Conservation (phyloP, 2,113 vertebrate genomes). For the Cynopterus brachyotis region DNA sequence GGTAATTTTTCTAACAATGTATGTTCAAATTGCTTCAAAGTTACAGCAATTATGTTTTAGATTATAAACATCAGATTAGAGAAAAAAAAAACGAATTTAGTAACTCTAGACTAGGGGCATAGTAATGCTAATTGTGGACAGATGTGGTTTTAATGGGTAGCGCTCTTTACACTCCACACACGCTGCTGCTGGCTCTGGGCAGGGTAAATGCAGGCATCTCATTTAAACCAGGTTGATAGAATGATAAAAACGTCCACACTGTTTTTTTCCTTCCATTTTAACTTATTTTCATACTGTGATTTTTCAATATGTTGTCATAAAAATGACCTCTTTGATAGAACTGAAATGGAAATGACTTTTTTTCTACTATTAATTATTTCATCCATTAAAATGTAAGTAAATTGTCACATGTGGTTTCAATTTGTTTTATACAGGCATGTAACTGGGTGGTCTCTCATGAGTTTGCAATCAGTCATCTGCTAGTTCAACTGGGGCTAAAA, state of each 20-base stretch:
- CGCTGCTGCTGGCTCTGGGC: not conserved
- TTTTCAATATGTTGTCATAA: not conserved
- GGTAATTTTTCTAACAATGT: conserved; percentile 60
- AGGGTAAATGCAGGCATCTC: not conserved
- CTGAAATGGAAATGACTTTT: not conserved
- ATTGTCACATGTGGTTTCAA: not conserved
- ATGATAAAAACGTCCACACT: not conserved
- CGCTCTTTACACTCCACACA: not conserved
- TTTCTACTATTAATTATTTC: not conserved
- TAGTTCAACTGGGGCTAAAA: not conserved
- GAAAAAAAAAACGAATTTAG: conserved; percentile 33
- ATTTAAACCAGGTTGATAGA: not conserved
- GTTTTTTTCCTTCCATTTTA: not conserved
- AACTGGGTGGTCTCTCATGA: not conserved
- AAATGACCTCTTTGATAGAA: not conserved
- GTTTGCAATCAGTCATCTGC: not conserved
- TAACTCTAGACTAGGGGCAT: not conserved
- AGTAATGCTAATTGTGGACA: not conserved
- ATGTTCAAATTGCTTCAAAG: conserved; percentile 64
- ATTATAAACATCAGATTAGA: conserved; percentile 19
- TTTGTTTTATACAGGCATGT: not conserved
- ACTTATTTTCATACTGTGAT: not conserved
- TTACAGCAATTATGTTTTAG: conserved; percentile 42
- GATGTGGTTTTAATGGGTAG: not conserved
- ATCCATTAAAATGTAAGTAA: not conserved